Base-by-base conservation (phyloP, 2,797 vertebrate genomes). In the Enteromius thamalakanensis region DNA sequence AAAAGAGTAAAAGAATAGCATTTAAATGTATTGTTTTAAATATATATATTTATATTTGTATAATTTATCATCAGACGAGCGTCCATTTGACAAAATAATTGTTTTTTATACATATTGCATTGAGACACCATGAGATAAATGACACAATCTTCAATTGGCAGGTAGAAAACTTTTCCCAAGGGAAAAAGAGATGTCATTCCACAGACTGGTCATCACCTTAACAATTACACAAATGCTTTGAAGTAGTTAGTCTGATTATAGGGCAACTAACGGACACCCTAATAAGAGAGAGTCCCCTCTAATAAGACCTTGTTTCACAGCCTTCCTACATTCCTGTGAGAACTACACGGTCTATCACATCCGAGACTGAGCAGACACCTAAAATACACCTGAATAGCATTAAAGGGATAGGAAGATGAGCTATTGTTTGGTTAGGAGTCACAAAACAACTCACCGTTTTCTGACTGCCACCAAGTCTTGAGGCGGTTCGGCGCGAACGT, bases 381-480 rank as follows among this genome's bases (percentile, higher is more conserved):
- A n/a, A 79, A 79, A 19, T 55, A 29, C 51, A 32, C 32, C 3
- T 67, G 49, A 69, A 68, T 40, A 15, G 32, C 19, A 40, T 1
- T 64, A 60, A 3, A 3, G 37, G 51, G 64, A 23, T 42, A 42
- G 5, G 53, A 71, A 69, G 17, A 70, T 23, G 32, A 32, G 8
- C 53, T 68, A 60, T 42, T 40, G 45, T 80, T 17, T 42, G 1
- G 37, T 68, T 65, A 67, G 45, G 49, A 75, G 40, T 47, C 5
- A 15, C 26, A 34, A 69, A n/a, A 14, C 64, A 58, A 88, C 94
- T 76, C 93, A 99, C 98, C 98, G 34, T 97, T 99, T 95, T 98
- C 97, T 0, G 98, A 98, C 87, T 99, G 98, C 97, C 97, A 99
- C 98, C 98, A 99, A 62, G 98, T 96, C 92, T 98, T 98, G 70